phyloP scores from a whole-genome alignment of 2,113 vertebrate species.

The Dicaeum eximium region DNA sequence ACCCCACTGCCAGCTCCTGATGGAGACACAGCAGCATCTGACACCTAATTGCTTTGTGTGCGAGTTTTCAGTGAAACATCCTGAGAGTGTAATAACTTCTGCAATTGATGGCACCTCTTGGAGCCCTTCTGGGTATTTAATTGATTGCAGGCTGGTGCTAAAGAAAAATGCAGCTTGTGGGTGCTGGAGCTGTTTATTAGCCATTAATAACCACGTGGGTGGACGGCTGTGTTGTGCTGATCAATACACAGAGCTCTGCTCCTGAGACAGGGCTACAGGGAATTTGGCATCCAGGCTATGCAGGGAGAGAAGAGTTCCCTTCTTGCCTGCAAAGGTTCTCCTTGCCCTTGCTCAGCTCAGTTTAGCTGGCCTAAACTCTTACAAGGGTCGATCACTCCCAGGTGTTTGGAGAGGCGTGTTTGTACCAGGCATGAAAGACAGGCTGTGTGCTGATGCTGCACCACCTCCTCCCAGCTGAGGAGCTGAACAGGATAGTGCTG shows the following conservation, averaged over 20 bases:
- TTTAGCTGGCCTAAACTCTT: background rate
- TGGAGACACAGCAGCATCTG: background rate
- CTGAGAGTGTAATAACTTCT: background rate
- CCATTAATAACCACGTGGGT: background rate
- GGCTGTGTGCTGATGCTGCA: background rate
- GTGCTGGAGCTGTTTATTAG: background rate
- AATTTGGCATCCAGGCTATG: background rate
- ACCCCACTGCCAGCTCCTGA: background rate
- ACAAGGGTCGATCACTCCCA: rapidly evolving
- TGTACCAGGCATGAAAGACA: background rate
- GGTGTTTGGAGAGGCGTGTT: rapidly evolving
- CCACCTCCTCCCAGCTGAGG: background rate
- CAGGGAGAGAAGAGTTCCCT: background rate
- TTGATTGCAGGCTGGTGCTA: background rate
- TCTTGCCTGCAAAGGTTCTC: background rate
- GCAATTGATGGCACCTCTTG: background rate
- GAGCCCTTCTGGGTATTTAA: background rate
- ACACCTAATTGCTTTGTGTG: background rate
- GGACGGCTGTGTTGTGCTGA: background rate
- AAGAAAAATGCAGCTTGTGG: constrained; percentile 13
- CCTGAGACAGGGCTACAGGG: rapidly evolving
- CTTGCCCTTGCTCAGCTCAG: background rate
- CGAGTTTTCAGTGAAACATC: background rate
- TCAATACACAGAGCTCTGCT: background rate
- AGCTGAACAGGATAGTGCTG: too few relatives aligned